Percentiles rank a stretch among this genome's conserved stretches.
phyloP scores from a whole-genome alignment of 2,888 invertebrate species.

The Cheilosia urbana region DNA sequence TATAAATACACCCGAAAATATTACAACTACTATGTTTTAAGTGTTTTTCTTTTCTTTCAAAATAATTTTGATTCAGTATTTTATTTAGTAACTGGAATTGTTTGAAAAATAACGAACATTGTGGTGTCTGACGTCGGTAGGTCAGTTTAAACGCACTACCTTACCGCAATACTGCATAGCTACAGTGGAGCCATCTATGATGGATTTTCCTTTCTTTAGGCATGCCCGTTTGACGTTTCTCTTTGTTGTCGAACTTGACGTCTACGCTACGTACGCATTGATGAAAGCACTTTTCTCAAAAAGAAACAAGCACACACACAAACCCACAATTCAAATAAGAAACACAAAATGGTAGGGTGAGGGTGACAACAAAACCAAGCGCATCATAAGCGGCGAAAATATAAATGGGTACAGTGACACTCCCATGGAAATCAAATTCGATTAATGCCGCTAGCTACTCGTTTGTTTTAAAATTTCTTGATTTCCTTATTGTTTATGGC shows the following conservation, averaged over 20 bases:
- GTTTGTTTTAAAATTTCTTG: too few species aligned
- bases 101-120: slow-evolving; percentile 16
- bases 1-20: not conserved
- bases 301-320: not conserved
- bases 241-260: not conserved
- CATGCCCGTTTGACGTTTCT: slow-evolving; percentile 21
- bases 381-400: not conserved
- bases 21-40: not conserved
- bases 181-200: not conserved
- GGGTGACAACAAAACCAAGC: slow-evolving; percentile 7
- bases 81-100: not conserved
- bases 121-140: not conserved
- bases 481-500: too few species aligned
- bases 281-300: not conserved
- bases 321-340: not conserved
- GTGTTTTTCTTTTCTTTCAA: not conserved
- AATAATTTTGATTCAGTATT: not conserved
- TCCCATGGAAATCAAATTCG: not conserved
- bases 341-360: slow-evolving; percentile 34
- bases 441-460: too few species aligned
- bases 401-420: not conserved
- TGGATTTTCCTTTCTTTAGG: not conserved
- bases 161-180: slow-evolving; percentile 1
- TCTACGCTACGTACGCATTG: not conserved
- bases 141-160: not conserved